Evolutionary conservation across 2,113 vertebrate species (phyloP).

Genomic region (Spea multiplicata): DNA sequence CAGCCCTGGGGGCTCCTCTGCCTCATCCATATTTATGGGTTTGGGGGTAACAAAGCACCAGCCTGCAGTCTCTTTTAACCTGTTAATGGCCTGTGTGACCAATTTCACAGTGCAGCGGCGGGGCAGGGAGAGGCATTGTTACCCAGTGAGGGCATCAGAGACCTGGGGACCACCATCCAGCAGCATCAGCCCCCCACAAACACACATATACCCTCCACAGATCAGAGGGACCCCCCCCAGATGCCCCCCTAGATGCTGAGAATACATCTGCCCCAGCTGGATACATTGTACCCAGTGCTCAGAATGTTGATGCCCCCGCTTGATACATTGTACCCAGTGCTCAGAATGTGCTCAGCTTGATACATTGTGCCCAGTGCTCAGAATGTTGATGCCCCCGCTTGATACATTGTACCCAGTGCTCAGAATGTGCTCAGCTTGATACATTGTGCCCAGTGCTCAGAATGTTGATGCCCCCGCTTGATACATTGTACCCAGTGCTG

Average conservation of each 20-base stretch:
- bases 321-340: too few relatives aligned
- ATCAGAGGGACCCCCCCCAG: too few relatives aligned
- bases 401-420: too few relatives aligned
- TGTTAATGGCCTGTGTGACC: conserved; percentile 38
- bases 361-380: not conserved
- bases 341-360: not conserved
- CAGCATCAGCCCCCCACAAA: conserved; percentile 49
- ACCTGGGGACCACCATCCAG: conserved; percentile 16
- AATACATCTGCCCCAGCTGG: too few relatives aligned
- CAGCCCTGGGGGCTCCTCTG: not conserved
- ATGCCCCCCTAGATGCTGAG: too few relatives aligned
- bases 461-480: too few relatives aligned
- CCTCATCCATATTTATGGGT: not conserved
- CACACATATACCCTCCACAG: too few relatives aligned
- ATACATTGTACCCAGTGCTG: not conserved
- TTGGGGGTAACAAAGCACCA: not conserved
- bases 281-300: not conserved
- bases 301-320: too few relatives aligned
- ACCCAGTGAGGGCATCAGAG: conserved; percentile 50
- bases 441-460: not conserved
- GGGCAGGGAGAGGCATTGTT: conserved; percentile 16
- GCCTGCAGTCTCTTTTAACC: conserved; percentile 25
- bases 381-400: too few relatives aligned
- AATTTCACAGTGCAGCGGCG: conserved; percentile 54
- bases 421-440: too few relatives aligned